Base-by-base conservation (phyloP, 1,140 invertebrate genomes). In the Eciton burchellii region DNA sequence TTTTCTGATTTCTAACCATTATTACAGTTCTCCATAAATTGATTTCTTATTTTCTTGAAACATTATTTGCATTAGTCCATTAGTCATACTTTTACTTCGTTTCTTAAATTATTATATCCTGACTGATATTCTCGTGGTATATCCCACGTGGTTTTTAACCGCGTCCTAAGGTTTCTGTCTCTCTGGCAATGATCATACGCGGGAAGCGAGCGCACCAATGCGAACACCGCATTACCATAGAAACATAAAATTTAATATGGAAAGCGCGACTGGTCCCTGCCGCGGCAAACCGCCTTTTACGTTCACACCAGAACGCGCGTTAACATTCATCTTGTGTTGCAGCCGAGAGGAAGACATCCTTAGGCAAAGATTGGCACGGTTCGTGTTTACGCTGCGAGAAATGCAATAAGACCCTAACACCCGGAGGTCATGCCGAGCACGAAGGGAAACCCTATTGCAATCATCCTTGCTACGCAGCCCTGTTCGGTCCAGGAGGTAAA, bases 291-390 rank as follows among this genome's bases (percentile, higher is more conserved):
- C 49, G 29, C 52, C 74, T 79, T 77, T 70, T 70, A 79, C 63
- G 63, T 79, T 45, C 35, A 45, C 35, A 19, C 26, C 62, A 35
- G 0, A 9, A 35, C 63, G 62, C 62, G 63, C 63, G 74, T 79
- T 79, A 79, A 79, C 74, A 79, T 79, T 74, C 12, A 68, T 73
- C 60, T 60, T 82, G 35, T 77, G 49, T 96, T 95, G 74, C 92
- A 97, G 97, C 97, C 65, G 97, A 97, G 91, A 95, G 97, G 81
- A 96, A 97, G 89, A 96, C 96, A 0, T 97, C 96, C 12, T 91
- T 97, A 60, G 97, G 97, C 5, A 97, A 97, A 91, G 97, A 97
- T 90, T 97, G 97, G 97, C 97, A 97, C 86, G 92, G 95, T 8
- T 94, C 94, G 12, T 97, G 97, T 91, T 92, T 97, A 65, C 95